Base-by-base conservation (phyloP, 2,888 invertebrate genomes). In the Polydrusus pterygomalis region DNA sequence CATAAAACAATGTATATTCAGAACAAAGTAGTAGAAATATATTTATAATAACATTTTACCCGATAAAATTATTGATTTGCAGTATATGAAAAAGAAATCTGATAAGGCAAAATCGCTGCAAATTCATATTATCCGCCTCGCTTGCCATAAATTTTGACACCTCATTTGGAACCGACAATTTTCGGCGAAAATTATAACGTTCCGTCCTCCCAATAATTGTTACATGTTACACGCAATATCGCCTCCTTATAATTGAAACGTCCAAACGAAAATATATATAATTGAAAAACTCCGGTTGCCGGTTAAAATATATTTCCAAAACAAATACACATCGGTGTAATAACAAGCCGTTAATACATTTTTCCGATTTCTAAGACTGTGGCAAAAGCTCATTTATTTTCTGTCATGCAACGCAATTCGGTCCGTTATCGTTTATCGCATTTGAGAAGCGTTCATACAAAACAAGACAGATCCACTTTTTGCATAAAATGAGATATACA, bases 221-320 rank as follows among this genome's bases (percentile, higher is more conserved):
- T 68, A 68, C 70, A 70, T 73, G 67, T 17, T 25, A 45, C 74
- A 74, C 74, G 74, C 74, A 74, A 74, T 54, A 47, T 58, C 49
- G 58, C 69, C 5, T 15, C 34, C 51, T 20, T 60, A 63, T 74
- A 74, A 74, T 74, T 74, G 74, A 74, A 74, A 74, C 69, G 74
- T 74, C 74, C 56, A 47, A 56, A 25, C 17, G 62, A 68, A 68
- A 74, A 74, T 62, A 74, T 72, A 72, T 72, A 49, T 73, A 73
- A 73, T 73, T 73, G 73, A 67, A 73, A 73, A 73, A 47, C 67
- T 17, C 62, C 73, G 7, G 73, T 67, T 67, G 43, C 45, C 18
- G 56, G 58, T 40, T 47, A 56, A 58, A 67, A 73, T 58, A 67
- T 45, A 67, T 67, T 56, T 60, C 45, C 20, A 47, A 73, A 73